Evolutionary conservation across 1,140 invertebrate species (phyloP).

Genomic region (Drosophila watanabei): DNA sequence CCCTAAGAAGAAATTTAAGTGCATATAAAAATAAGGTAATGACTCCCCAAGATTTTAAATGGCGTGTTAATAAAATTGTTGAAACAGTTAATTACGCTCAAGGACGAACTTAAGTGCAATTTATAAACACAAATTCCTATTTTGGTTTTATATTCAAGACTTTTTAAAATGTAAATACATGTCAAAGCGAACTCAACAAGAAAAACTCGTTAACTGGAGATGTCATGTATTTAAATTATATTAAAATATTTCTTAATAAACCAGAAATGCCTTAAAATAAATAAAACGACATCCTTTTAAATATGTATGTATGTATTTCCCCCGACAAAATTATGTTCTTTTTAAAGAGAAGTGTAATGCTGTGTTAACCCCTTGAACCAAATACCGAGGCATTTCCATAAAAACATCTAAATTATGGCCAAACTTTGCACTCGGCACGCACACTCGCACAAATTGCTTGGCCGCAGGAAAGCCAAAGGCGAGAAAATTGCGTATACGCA

Average conservation of each 20-base stretch:
- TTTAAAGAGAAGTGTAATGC: not conserved
- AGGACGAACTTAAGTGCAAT: not conserved
- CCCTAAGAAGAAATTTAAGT: no score
- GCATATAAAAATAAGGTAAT: no score
- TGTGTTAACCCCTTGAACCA: conserved; percentile 6
- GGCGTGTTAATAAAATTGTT: not conserved
- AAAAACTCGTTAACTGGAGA: not conserved
- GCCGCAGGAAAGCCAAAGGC: conserved; percentile 7
- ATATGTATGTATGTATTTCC: not conserved
- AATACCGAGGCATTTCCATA: conserved; percentile 13
- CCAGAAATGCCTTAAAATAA: not conserved
- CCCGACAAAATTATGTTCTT: not conserved
- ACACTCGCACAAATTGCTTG: conserved; percentile 3
- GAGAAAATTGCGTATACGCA: conserved; percentile 52
- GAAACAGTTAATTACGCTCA: not conserved
- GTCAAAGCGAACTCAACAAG: not conserved
- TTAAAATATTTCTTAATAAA: not conserved
- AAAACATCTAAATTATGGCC: conserved; percentile 19
- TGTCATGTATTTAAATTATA: not conserved
- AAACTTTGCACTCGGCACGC: conserved; percentile 19
- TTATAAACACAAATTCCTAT: not conserved
- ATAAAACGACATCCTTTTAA: not conserved
- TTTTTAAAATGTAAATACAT: not conserved
- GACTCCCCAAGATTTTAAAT: not conserved
- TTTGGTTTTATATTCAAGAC: not conserved